Percentiles rank a stretch among this genome's conserved stretches.
Evolutionary conservation across 2,888 invertebrate species (phyloP).

Genomic region (Barypeithes pellucidus): DNA sequence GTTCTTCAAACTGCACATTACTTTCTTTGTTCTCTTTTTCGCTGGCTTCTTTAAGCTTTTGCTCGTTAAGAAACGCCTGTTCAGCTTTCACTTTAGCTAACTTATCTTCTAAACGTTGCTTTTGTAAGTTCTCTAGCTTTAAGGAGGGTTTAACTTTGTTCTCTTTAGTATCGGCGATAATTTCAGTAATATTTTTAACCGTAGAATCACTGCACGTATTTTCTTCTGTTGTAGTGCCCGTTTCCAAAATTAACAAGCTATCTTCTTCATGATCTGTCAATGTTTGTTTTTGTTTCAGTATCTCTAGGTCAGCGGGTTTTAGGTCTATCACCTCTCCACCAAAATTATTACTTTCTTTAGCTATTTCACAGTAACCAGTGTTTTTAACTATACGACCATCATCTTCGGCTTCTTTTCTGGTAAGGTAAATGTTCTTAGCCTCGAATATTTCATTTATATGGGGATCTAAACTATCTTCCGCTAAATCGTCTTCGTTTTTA

Average conservation of each 20-base stretch:
- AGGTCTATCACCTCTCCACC: conserved; percentile 64
- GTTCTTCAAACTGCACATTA: conserved; percentile 74
- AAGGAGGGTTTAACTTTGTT: conserved; percentile 46
- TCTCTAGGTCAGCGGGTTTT: conserved; percentile 63
- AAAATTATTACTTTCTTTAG: conserved; percentile 60
- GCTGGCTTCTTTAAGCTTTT: conserved; percentile 48
- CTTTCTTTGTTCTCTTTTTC: conserved; percentile 55
- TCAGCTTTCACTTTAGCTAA: conserved; percentile 58
- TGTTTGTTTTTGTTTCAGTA: conserved; percentile 64
- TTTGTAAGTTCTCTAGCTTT: conserved; percentile 59
- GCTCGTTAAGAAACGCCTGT: conserved; percentile 54
- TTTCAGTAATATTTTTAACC: conserved; percentile 68
- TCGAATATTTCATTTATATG: conserved; percentile 60
- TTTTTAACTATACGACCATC: conserved; percentile 54
- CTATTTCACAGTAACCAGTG: conserved; percentile 66
- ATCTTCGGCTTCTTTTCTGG: conserved; percentile 34
- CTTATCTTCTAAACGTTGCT: conserved; percentile 62
- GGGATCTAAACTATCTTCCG: conserved; percentile 67
- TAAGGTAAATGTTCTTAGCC: conserved; percentile 55
- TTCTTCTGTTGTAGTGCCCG: conserved; percentile 76
- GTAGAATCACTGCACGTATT: conserved; percentile 72
- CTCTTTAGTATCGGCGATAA: conserved; percentile 51
- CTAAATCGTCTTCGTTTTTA: conserved; percentile 72
- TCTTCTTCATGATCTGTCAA: conserved; percentile 74
- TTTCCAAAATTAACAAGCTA: conserved; percentile 74